Base-by-base conservation (phyloP, 2,797 vertebrate species). In the Anisognathus igniventris region DNA sequence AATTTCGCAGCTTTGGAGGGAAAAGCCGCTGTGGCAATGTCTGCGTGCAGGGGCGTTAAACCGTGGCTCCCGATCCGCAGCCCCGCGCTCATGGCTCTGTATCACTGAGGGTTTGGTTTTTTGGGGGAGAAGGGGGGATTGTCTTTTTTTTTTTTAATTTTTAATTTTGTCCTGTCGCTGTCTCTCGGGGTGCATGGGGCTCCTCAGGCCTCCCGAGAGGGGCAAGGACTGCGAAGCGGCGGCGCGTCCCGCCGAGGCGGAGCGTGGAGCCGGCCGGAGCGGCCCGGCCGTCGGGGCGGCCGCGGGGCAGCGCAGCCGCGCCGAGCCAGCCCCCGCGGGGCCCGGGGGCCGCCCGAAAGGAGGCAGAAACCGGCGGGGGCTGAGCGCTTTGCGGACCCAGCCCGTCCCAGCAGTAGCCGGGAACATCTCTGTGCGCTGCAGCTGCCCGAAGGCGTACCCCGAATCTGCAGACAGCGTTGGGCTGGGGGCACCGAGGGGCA, bases 281-380 rank as follows among this genome's bases (percentile, higher is more conserved):
- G 51, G 30, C 51, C 37, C 14, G 17, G 58, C 74, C 20, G 30
- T 73, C 61, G 61, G 51, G 25, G 48, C 39, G 12, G 47, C 25
- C 5, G 7, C 10, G 16, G 50, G 40, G 21, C 76, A 66, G 53
- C 24, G 40, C 40, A 23, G 2, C 4, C 9, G 35, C 7, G 12
- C 56, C 4, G 3, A 28, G 37, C 23, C 42, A 4, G 47, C 15
- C n/a, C 30, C 31, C 24, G 0, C 5, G 9, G 1, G 5, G 16
- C 24, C 22, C 51, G 1, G 12, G 8, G 18, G 10, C 8, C 37
- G 11, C 56, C 84, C 45, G 11, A 14, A 56, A 60, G 16, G 4
- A 5, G 20, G 28, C 78, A 37, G 37, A 51, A 28, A 4, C 1
- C 45, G 3, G 28, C 28, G 2, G 3, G 13, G 12, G 20, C 11